Evolutionary conservation across 2,113 vertebrate genomes (phyloP).

Genomic region (Nothoprocta perdicaria): DNA sequence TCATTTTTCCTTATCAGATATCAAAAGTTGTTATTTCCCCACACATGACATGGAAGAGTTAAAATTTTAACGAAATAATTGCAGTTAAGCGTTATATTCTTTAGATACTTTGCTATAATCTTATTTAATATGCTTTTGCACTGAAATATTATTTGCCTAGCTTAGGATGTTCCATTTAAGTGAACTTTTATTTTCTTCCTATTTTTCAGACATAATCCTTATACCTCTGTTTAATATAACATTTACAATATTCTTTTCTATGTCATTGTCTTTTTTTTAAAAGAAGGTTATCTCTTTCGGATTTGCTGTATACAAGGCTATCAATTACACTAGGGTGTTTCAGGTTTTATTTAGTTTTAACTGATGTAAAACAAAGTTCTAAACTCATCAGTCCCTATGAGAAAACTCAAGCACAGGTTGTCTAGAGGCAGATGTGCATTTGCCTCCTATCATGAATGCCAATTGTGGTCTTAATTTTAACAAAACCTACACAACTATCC

Average conservation of each 20-base stretch:
- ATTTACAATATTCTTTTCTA: neutral
- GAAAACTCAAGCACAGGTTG: neutral
- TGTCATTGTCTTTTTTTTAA: neutral
- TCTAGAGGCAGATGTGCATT: neutral
- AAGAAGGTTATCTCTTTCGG: neutral
- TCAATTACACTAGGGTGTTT: neutral
- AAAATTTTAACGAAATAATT: slow-evolving; percentile 7
- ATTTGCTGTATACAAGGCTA: neutral
- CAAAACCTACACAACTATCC: neutral
- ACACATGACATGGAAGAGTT: neutral
- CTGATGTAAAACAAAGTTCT: neutral
- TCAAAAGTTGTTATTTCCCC: neutral
- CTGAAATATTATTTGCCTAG: neutral
- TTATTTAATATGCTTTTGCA: neutral
- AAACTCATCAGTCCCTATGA: neutral
- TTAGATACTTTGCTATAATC: neutral
- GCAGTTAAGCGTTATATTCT: neutral
- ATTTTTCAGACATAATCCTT: neutral
- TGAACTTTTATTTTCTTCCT: neutral
- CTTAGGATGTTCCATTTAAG: neutral
- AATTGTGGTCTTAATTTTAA: neutral
- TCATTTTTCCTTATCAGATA: neutral
- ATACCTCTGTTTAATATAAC: neutral
- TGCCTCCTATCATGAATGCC: neutral
- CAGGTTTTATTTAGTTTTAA: neutral